Percentiles rank a stretch among this genome's conserved stretches.
phyloP scores from a whole-genome alignment of 2,797 vertebrate genomes.

The Benthosema pterotum region DNA sequence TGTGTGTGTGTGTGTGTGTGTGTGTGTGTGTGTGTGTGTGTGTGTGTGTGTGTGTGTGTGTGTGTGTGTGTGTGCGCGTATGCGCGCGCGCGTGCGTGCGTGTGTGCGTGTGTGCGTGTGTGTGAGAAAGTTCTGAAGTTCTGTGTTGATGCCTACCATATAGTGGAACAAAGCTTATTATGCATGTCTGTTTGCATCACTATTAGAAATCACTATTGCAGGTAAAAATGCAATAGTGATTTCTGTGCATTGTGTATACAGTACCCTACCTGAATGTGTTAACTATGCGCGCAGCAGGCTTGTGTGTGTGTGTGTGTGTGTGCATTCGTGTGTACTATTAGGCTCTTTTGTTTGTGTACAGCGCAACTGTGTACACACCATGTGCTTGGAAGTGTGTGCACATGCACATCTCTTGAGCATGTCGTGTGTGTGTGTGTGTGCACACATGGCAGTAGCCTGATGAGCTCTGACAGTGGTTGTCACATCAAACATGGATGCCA shows the following conservation, averaged over 20 bases:
- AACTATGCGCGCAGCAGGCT: too few relatives aligned
- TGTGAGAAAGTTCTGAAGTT: not conserved
- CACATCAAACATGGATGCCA: slow-evolving; percentile 43
- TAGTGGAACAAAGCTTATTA: not conserved
- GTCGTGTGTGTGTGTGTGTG: slow-evolving; percentile 1
- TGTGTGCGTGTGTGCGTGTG: too few relatives aligned
- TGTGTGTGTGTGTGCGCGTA: not conserved
- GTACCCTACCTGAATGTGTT: too few relatives aligned
- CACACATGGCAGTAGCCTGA: slow-evolving; percentile 1
- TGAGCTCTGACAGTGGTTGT: slow-evolving; percentile 39
- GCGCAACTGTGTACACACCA: too few relatives aligned
- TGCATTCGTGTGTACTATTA: too few relatives aligned
- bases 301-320: too few relatives aligned
- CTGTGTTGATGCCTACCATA: not conserved
- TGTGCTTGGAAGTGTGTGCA: not conserved
- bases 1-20: slow-evolving; percentile 2
- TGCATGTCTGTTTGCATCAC: not conserved
- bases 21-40: slow-evolving; percentile 2
- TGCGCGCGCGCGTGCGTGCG: too few relatives aligned
- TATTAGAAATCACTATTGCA: too few relatives aligned
- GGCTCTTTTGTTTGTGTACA: too few relatives aligned
- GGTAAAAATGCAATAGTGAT: too few relatives aligned
- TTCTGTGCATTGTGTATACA: too few relatives aligned
- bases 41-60: slow-evolving; percentile 2
- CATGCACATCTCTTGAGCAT: too few relatives aligned